These are phyloP conservation scores for Maniola jurtina DNA, from an alignment of 1,140 invertebrate genomes.

Conservation along the genomic window DNA sequence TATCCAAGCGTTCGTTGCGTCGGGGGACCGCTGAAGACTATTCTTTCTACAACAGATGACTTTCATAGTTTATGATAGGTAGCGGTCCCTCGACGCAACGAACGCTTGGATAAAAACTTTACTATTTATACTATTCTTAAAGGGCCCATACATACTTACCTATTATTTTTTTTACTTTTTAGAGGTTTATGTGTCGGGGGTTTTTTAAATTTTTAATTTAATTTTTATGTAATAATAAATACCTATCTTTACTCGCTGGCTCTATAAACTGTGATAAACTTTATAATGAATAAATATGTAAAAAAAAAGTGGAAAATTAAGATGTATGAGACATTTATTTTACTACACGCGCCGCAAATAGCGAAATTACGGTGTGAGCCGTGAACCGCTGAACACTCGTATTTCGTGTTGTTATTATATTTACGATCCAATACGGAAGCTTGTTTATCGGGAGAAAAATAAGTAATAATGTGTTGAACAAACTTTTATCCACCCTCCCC, in stretches of 20 bases:
- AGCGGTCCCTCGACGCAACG: too few relatives aligned
- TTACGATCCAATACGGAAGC: slow-evolving; percentile 7
- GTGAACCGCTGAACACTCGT: slow-evolving; percentile 6
- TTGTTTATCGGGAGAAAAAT: slow-evolving; percentile 14
- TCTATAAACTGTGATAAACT: neutral
- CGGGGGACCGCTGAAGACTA: too few relatives aligned
- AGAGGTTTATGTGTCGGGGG: too few relatives aligned
- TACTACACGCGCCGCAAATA: slow-evolving; percentile 9
- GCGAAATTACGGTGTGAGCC: slow-evolving; percentile 9
- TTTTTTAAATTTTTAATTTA: too few relatives aligned
- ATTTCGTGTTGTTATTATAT: slow-evolving; percentile 18
- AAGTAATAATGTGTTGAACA: slow-evolving; percentile 4
- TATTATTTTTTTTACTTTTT: too few relatives aligned
- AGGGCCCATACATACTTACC: too few relatives aligned
- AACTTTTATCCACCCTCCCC: neutral
- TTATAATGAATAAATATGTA: neutral
- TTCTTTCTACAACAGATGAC: too few relatives aligned
- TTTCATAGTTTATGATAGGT: too few relatives aligned
- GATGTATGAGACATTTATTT: slow-evolving; percentile 15
- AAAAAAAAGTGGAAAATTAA: slow-evolving; percentile 9
- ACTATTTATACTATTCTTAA: too few relatives aligned
- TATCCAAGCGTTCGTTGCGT: too few relatives aligned
- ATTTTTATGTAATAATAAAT: neutral
- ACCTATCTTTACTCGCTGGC: neutral
- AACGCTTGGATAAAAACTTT: too few relatives aligned